Base-by-base conservation (phyloP, 2,113 vertebrate genomes). In the Miniopterus natalensis region DNA sequence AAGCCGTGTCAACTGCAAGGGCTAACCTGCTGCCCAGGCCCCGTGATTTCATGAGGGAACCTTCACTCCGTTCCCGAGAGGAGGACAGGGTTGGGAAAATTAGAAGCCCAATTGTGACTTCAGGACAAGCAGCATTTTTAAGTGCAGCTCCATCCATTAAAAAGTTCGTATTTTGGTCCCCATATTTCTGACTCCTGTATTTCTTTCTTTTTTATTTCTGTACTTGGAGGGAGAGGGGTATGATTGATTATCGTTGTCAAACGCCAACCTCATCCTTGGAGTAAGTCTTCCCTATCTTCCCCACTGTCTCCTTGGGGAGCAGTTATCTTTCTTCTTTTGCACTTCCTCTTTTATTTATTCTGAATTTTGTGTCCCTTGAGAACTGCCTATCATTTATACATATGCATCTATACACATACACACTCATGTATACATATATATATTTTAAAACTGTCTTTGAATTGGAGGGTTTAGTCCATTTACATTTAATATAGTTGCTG, bases 401-500 rank as follows among this genome's bases (percentile, higher is more conserved):
- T 25, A 29, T 55, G 17, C 6, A 4, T 79, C 17, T 86, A n/a
- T 11, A 13, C 2, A 65, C 23, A 84, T 5, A 53, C 27, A 47
- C 70, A 73, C 7, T 21, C 36, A 36, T 36, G 36, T 36, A 63
- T 14, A 55, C 2, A 84, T 20, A 49, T 15, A 45, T 27, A 45
- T 40, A 45, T 61, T 66, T 14, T 83, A 66, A 47, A 84, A 42
- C 36, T 68, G 27, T 53, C 36, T 84, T 78, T 84, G 51, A 93
- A 78, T 70, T 66, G 51, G 61, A 84, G 36, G 45, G 25, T 88
- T 42, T 89, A 51, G n/a, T 83, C 51, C 21, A 73, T 65, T 95
- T 85, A 73, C 20, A 79, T 65, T 93, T 85, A 88, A 70, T 61
- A 23, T 77, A 36, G 20, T 74, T 79, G 49, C 20, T 85, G 74